Percentiles rank a stretch among this genome's conserved stretches.
Evolutionary conservation across 2,113 vertebrate species (phyloP).

Genomic region (Misgurnus anguillicaudatus): DNA sequence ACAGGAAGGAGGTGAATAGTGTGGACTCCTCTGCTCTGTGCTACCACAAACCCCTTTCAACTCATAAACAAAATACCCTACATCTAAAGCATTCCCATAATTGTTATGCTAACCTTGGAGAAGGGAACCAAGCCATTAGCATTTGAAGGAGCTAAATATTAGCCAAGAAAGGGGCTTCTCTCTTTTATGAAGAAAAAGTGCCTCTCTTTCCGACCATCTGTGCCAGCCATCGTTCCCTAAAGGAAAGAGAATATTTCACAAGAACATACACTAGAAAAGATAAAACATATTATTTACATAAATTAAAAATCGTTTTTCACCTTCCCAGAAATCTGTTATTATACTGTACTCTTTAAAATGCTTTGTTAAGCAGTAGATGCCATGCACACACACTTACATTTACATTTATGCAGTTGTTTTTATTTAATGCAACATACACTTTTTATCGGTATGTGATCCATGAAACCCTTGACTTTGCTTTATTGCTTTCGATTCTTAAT

Average conservation of each 20-base stretch:
- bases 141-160: slow-evolving; percentile 99
- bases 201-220: slow-evolving; percentile 89
- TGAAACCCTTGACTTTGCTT: no score
- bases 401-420: not conserved
- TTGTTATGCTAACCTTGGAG: slow-evolving; percentile 99
- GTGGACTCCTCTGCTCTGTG: slow-evolving; percentile 71
- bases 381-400: no score
- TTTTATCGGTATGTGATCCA: no score
- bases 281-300: no score
- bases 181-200: slow-evolving; percentile 92
- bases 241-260: slow-evolving; percentile 60
- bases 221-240: slow-evolving; percentile 75
- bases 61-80: slow-evolving; percentile 92
- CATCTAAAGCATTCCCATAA: slow-evolving; percentile 98
- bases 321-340: no score
- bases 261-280: not conserved
- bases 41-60: slow-evolving; percentile 86
- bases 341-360: no score
- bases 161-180: slow-evolving; percentile 93
- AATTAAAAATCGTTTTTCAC: no score
- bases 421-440: not conserved
- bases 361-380: no score
- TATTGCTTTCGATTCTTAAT: no score
- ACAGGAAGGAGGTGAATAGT: slow-evolving; percentile 81
- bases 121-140: slow-evolving; percentile 94